These are phyloP conservation scores for Apogon hyalosoma DNA, from an alignment of 2,797 vertebrate species.

Conservation along the genomic window DNA sequence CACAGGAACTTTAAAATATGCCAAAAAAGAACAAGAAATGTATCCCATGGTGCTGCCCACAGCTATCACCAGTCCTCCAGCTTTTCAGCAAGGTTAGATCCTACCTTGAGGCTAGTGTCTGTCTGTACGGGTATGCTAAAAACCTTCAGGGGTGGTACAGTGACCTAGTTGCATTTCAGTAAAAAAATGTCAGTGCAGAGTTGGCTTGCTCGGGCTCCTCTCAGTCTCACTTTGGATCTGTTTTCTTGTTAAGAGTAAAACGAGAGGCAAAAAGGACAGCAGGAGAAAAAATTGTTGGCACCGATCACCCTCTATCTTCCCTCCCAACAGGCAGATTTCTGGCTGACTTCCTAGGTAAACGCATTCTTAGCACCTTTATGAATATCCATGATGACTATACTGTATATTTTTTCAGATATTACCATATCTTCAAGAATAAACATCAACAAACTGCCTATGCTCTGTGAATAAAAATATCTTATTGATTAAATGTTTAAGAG, in stretches of 20 bases:
- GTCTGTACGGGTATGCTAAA: conserved; percentile 51
- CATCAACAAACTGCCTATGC: conserved; percentile 12
- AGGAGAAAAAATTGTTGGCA: conserved; percentile 56
- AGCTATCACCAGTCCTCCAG: conserved; percentile 50
- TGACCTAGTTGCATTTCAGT: conserved; percentile 68
- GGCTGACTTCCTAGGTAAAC: conserved; percentile 62
- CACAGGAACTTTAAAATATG: conserved; percentile 45
- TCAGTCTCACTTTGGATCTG: conserved; percentile 46
- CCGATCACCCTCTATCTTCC: conserved; percentile 53
- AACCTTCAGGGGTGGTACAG: conserved; percentile 56
- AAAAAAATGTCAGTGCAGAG: conserved; percentile 40
- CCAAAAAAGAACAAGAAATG: conserved; percentile 47
- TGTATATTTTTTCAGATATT: conserved; percentile 44
- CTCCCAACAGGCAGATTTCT: conserved; percentile 63
- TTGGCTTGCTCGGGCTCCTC: conserved; percentile 34
- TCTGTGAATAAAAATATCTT: conserved; percentile 32
- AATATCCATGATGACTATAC: conserved; percentile 48
- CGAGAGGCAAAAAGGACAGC: conserved; percentile 45
- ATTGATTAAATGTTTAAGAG: conserved; percentile 37
- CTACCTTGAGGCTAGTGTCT: conserved; percentile 54
- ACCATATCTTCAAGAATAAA: conserved; percentile 51
- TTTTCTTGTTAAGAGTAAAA: conserved; percentile 62
- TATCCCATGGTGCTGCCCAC: conserved; percentile 31
- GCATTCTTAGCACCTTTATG: conserved; percentile 64
- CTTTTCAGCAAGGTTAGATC: conserved; percentile 51